Conservation (phyloP, 2,888 invertebrate species). For the Dyspetes luteomarginatus region DNA sequence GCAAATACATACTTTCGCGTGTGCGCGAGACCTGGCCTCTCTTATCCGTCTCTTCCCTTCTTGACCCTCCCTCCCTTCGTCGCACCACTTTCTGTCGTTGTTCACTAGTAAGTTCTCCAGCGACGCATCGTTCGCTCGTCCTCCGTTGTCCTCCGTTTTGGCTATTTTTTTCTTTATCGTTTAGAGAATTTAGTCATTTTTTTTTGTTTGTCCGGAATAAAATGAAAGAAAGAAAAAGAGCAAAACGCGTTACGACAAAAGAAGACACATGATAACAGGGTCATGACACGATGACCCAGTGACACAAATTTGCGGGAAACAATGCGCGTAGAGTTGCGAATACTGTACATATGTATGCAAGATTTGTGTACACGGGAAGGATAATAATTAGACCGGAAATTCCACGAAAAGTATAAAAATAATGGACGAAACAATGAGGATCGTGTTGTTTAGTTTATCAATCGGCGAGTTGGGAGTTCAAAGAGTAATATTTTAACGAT, state of each 20-base stretch:
- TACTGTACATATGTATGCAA: too few relatives aligned
- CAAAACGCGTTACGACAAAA: too few relatives aligned
- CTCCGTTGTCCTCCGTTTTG: slow-evolving; percentile 52
- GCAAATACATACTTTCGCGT: slow-evolving; percentile 50
- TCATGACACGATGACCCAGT: too few relatives aligned
- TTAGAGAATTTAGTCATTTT: slow-evolving; percentile 22
- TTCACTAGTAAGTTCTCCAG: slow-evolving; percentile 59
- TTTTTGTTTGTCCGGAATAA: neutral
- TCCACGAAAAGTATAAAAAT: neutral
- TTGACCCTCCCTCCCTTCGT: slow-evolving; percentile 31
- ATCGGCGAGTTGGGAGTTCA: neutral
- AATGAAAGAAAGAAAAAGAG: too few relatives aligned
- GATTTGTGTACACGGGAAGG: too few relatives aligned
- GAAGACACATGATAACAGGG: too few relatives aligned
- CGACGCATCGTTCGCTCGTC: slow-evolving; percentile 54
- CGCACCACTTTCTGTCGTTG: too few relatives aligned
- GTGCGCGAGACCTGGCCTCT: slow-evolving; percentile 48
- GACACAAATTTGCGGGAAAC: too few relatives aligned
- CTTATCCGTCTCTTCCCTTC: neutral
- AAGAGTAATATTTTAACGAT: slow-evolving; percentile 8
- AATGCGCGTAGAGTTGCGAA: too few relatives aligned
- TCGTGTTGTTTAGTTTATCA: neutral
- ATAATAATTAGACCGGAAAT: too few relatives aligned
- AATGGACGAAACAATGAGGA: neutral
- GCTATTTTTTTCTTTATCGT: slow-evolving; percentile 49